These are phyloP conservation scores for Danaus chrysippus DNA, from an alignment of 2,888 invertebrate genomes.

Conservation along the genomic window DNA sequence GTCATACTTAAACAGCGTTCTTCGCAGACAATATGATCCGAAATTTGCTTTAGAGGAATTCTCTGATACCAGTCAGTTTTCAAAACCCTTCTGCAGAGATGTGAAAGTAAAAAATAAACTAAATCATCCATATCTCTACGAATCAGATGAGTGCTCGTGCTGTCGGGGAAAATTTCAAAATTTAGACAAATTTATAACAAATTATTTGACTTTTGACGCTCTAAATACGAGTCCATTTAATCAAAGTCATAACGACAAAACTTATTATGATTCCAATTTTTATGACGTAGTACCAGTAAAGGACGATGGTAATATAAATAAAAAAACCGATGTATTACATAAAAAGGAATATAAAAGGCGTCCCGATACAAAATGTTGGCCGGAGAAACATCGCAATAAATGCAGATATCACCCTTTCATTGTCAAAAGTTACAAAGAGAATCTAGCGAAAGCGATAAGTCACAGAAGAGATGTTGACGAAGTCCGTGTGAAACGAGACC, in stretches of 20 bases:
- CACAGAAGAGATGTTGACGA: slow-evolving; percentile 17
- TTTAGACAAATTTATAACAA: slow-evolving; percentile 45
- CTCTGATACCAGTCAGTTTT: slow-evolving; percentile 50
- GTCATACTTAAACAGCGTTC: slow-evolving; percentile 44
- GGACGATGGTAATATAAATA: slow-evolving; percentile 45
- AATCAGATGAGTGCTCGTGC: slow-evolving; percentile 58
- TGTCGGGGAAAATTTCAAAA: slow-evolving; percentile 54
- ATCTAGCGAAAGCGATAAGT: slow-evolving; percentile 11
- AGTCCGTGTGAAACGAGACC: slow-evolving; percentile 4
- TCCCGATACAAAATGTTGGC: slow-evolving; percentile 38
- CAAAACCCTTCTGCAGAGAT: slow-evolving; percentile 59
- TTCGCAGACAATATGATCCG: slow-evolving; percentile 52
- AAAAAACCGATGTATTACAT: slow-evolving; percentile 34
- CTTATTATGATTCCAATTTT: slow-evolving; percentile 56
- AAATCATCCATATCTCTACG: slow-evolving; percentile 24
- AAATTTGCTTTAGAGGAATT: slow-evolving; percentile 38
- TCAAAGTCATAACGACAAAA: slow-evolving; percentile 33
- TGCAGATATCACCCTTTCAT: slow-evolving; percentile 28
- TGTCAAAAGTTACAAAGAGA: slow-evolving; percentile 36
- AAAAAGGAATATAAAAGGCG: slow-evolving; percentile 38
- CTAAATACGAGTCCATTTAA: slow-evolving; percentile 24
- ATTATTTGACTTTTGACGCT: slow-evolving; percentile 22
- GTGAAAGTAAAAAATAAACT: slow-evolving; percentile 12
- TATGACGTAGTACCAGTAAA: slow-evolving; percentile 65
- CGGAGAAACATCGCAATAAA: slow-evolving; percentile 41